Conservation (phyloP, 1,140 invertebrate genomes). For the Cyclargus thomasi region DNA sequence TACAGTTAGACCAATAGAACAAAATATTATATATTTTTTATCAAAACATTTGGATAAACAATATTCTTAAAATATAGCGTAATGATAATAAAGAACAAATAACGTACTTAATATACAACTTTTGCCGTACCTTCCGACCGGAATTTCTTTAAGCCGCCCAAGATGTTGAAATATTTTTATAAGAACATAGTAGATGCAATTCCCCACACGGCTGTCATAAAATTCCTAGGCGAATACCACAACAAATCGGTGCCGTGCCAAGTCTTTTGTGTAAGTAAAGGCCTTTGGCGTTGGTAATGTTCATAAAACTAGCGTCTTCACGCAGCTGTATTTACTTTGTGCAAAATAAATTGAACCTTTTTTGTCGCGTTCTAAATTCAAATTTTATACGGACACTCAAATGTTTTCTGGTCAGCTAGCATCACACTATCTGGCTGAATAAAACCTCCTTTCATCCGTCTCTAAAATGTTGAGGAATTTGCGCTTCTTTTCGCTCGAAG, state of each 20-base stretch:
- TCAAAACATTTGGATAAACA: no score
- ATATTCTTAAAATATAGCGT: no score
- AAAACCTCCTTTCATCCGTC: no score
- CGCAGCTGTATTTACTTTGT: slow-evolving; percentile 12
- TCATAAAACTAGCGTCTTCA: slow-evolving; percentile 15
- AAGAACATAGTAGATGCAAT: slow-evolving; percentile 8
- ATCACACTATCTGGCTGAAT: no score
- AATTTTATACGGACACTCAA: not conserved
- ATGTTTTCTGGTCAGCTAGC: not conserved
- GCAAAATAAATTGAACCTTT: slow-evolving; percentile 1
- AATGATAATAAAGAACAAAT: not conserved
- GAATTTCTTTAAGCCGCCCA: not conserved
- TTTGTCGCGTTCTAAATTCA: not conserved
- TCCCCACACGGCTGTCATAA: slow-evolving; percentile 9
- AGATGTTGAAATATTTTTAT: slow-evolving; percentile 10
- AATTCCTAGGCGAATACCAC: slow-evolving; percentile 5
- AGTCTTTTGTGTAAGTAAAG: slow-evolving; percentile 15
- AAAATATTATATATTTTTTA: no score
- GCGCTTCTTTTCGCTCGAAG: no score
- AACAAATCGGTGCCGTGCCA: slow-evolving; percentile 11
- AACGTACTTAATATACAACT: not conserved
- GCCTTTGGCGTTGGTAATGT: slow-evolving; percentile 14
- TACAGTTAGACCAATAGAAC: no score
- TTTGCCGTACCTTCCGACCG: not conserved
- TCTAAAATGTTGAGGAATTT: no score